Percentiles rank a stretch among this genome's conserved stretches.
These are phyloP conservation scores for Erethizon dorsatum DNA, from an alignment of 2,797 vertebrate genomes.

Conservation along the genomic window DNA sequence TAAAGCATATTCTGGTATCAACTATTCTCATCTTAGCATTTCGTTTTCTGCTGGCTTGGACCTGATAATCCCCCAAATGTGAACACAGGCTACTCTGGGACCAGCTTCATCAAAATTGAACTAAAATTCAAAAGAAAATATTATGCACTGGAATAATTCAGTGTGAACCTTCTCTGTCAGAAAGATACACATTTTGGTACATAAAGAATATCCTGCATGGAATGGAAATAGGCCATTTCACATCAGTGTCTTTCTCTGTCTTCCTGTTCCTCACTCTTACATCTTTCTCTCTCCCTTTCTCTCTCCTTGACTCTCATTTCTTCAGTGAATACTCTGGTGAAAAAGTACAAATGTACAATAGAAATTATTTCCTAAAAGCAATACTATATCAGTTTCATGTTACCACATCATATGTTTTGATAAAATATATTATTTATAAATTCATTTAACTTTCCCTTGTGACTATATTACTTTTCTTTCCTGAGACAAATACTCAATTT, in stretches of 20 bases:
- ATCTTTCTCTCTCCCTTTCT: not conserved
- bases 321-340: not conserved
- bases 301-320: not conserved
- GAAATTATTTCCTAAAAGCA: slow-evolving; percentile 63
- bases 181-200: slow-evolving; percentile 27
- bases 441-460: slow-evolving; percentile 56
- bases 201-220: slow-evolving; percentile 35
- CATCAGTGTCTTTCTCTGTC: not conserved
- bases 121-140: slow-evolving; percentile 45
- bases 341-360: slow-evolving; percentile 34
- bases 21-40: slow-evolving; percentile 22
- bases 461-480: slow-evolving; percentile 40
- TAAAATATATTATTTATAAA: slow-evolving; percentile 59
- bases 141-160: not conserved
- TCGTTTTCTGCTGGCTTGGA: slow-evolving; percentile 62
- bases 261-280: not conserved
- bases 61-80: not conserved
- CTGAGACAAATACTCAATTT: slow-evolving; percentile 55
- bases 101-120: slow-evolving; percentile 54
- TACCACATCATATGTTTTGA: not conserved
- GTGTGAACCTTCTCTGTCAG: slow-evolving; percentile 30
- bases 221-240: slow-evolving; percentile 57
- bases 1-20: not conserved
- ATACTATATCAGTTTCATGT: slow-evolving; percentile 37
- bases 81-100: not conserved